These are phyloP conservation scores for Oncorhynchus clarkii DNA, from an alignment of 2,113 vertebrate species.

Conservation along the genomic window DNA sequence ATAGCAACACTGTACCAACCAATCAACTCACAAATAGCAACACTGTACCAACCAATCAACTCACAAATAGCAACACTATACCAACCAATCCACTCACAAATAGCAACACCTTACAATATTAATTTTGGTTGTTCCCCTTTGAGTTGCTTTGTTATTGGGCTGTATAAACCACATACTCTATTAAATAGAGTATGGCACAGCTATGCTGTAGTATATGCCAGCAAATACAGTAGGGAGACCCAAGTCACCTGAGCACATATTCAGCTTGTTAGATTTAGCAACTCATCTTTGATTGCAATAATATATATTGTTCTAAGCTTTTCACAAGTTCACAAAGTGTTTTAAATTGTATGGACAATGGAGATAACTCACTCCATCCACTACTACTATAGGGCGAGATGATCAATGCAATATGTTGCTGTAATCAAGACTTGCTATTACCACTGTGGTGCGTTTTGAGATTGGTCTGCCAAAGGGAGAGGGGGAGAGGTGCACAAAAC, in stretches of 20 bases:
- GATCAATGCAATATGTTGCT: too few species aligned
- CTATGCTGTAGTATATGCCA: background rate
- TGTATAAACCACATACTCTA: background rate
- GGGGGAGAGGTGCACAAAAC: conserved; percentile 32
- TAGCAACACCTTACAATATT: background rate
- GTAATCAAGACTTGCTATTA: background rate
- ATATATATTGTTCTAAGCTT: too few species aligned
- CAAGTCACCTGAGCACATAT: too few species aligned
- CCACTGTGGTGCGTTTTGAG: background rate
- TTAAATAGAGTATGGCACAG: background rate
- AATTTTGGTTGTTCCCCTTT: background rate
- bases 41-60: background rate
- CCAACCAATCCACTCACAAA: background rate
- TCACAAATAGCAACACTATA: background rate
- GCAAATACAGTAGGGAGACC: too few species aligned
- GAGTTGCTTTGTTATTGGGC: background rate
- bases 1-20: background rate
- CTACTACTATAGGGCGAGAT: too few species aligned
- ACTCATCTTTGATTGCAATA: too few species aligned
- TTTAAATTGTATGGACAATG: too few species aligned
- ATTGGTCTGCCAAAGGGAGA: background rate
- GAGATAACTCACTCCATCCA: too few species aligned
- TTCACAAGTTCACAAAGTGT: too few species aligned
- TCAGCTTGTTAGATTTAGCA: too few species aligned
- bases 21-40: background rate